Evolutionary conservation across 2,797 vertebrate genomes (phyloP).

Genomic region (Pangasius djambal): DNA sequence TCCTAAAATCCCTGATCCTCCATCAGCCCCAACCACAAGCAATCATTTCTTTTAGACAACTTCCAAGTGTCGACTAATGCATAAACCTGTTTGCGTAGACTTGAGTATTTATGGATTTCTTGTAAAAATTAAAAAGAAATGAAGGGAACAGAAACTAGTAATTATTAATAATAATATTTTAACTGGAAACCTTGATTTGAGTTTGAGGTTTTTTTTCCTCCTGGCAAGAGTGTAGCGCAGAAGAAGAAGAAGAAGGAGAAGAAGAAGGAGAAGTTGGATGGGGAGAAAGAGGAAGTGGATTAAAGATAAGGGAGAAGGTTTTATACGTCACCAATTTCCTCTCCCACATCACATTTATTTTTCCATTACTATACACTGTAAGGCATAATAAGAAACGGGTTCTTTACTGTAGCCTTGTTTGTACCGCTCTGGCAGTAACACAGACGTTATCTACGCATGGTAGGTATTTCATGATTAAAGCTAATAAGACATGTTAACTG

Average conservation of each 20-base stretch:
- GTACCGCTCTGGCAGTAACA: neutral
- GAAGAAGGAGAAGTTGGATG: neutral
- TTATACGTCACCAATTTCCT: constrained; percentile 46
- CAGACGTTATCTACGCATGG: neutral
- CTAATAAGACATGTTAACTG: neutral
- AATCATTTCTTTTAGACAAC: neutral
- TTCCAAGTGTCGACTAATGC: neutral
- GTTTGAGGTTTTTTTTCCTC: neutral
- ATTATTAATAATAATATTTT: neutral
- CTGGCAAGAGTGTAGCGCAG: neutral
- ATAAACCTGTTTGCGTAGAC: neutral
- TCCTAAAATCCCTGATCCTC: neutral
- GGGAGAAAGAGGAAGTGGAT: constrained; percentile 11
- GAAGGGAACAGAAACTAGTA: neutral
- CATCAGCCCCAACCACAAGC: neutral
- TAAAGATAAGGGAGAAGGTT: neutral
- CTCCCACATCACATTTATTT: constrained; percentile 30
- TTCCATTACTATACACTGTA: neutral
- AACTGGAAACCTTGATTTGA: neutral
- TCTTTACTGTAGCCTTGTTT: neutral
- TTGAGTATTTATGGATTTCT: neutral
- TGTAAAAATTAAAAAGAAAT: neutral
- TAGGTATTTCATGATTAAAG: neutral
- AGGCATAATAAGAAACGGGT: neutral
- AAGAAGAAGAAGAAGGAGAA: neutral